A percentile compares a stretch with the other conserved stretches of the same genome.
Conservation (phyloP, 2,797 vertebrate species). For the Rhynchonycteris naso region DNA sequence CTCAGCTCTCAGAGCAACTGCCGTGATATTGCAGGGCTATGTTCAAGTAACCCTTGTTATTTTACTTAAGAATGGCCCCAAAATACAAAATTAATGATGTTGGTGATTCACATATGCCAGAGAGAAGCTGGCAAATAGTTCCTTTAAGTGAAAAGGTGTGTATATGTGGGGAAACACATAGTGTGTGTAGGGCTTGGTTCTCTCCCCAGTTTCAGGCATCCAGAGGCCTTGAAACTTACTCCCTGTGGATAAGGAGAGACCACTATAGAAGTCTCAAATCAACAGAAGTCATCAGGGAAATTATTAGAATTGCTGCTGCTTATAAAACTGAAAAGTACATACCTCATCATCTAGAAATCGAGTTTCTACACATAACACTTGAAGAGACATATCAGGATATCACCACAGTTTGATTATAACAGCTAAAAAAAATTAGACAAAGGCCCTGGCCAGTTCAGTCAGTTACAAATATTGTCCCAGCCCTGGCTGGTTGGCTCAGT, state of each 20-base stretch:
- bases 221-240: not conserved
- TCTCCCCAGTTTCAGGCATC: not conserved
- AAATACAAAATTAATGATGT: not conserved
- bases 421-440: not conserved
- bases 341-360: not conserved
- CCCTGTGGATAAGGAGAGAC: not conserved
- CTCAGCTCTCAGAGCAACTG: not conserved
- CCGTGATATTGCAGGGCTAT: not conserved
- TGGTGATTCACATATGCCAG: not conserved
- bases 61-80: not conserved
- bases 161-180: not conserved
- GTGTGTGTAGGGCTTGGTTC: not conserved
- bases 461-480: too few species aligned
- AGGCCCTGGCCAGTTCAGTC: too few species aligned
- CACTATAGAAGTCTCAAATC: not conserved
- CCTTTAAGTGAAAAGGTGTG: not conserved
- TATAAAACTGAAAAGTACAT: not conserved
- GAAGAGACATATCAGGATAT: not conserved
- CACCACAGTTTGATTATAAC: not conserved
- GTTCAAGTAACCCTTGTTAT: not conserved
- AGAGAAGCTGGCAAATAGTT: not conserved
- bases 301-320: not conserved
- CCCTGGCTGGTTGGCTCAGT: too few species aligned
- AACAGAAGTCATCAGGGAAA: not conserved
- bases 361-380: slow-evolving; percentile 18